Evolutionary conservation across 2,113 vertebrate species (phyloP).

Genomic region (Heterotis niloticus): DNA sequence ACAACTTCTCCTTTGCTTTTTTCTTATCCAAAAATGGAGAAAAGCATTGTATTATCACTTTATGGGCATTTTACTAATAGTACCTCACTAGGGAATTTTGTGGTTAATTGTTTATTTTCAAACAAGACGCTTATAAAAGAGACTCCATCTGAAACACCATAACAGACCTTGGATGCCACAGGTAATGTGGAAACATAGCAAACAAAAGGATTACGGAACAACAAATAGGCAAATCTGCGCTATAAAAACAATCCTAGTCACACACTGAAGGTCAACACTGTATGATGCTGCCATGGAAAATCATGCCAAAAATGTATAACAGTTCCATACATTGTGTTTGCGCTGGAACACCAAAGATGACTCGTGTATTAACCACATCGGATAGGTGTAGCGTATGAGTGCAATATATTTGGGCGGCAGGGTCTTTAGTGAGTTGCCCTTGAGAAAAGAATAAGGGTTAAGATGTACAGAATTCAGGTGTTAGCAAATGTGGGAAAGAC

Average conservation of each 20-base stretch:
- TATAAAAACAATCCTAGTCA: constrained; percentile 10
- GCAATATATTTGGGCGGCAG: constrained; percentile 18
- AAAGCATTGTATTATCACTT: constrained; percentile 2
- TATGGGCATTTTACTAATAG: constrained; percentile 38
- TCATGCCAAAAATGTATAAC: constrained; percentile 2
- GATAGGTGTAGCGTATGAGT: not conserved
- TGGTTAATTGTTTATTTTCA: constrained; percentile 39
- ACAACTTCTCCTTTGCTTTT: not conserved
- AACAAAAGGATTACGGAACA: not conserved
- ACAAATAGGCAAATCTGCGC: not conserved
- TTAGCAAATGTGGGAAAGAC: constrained; percentile 14
- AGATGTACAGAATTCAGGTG: constrained; percentile 26
- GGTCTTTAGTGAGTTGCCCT: constrained; percentile 20
- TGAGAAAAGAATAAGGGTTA: constrained; percentile 14
- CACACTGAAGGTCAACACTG: constrained; percentile 9
- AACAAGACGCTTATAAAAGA: constrained; percentile 35
- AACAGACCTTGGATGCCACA: not conserved
- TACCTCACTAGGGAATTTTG: constrained; percentile 25
- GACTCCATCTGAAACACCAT: not conserved
- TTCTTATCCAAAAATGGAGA: not conserved
- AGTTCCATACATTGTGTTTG: constrained; percentile 3
- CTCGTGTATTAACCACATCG: constrained; percentile 21
- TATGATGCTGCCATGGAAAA: not conserved
- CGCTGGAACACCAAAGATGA: not conserved
- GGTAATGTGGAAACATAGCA: not conserved